phyloP scores from a whole-genome alignment of 2,888 invertebrate species.

The Metopia argyrocephala region DNA sequence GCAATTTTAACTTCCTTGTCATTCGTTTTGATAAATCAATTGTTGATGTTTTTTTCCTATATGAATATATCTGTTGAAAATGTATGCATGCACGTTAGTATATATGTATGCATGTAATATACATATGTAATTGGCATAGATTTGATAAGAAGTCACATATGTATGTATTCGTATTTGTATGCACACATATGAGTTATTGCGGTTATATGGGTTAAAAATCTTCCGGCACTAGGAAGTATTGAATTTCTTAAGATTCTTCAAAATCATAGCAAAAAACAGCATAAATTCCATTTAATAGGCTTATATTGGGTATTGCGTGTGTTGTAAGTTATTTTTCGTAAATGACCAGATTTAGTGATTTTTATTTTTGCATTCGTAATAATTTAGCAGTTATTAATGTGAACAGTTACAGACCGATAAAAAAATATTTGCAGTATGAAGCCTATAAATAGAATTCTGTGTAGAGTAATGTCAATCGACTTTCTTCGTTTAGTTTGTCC shows the following conservation, averaged over 20 bases:
- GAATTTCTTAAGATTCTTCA: background rate
- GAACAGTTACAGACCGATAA: background rate
- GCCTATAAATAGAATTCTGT: too few species aligned
- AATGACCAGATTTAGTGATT: too few species aligned
- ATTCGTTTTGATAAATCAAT: conserved; percentile 8
- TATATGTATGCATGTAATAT: too few species aligned
- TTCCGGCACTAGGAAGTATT: background rate
- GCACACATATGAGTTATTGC: background rate
- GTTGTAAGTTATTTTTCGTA: background rate
- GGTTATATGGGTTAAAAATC: conserved; percentile 23
- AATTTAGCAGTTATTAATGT: background rate
- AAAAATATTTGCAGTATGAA: too few species aligned
- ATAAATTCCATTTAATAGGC: background rate
- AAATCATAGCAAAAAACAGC: background rate
- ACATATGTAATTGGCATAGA: conserved; percentile 24
- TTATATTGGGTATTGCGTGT: background rate
- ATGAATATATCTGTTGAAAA: too few species aligned
- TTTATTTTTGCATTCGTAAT: too few species aligned
- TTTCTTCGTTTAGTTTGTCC: too few species aligned
- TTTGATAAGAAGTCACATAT: background rate
- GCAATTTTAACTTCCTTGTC: conserved; percentile 48
- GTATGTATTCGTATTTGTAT: too few species aligned
- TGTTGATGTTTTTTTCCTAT: background rate
- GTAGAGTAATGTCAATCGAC: too few species aligned
- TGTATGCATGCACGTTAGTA: too few species aligned